Evolutionary conservation across 92 coral and sea anemone species (phyloP).

Genomic region (Galaxea fascicularis): DNA sequence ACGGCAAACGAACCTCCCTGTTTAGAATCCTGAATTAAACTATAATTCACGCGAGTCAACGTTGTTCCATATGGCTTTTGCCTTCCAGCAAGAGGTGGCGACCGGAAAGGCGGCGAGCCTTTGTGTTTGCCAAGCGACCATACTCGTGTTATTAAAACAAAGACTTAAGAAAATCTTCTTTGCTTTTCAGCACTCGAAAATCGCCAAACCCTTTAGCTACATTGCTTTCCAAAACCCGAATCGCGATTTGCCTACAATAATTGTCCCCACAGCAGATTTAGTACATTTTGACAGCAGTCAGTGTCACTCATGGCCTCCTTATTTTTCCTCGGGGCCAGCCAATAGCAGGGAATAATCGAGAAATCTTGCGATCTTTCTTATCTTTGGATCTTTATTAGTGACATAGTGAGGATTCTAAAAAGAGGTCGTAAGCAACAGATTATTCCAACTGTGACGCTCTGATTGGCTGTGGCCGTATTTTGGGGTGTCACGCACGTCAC

Average conservation of each 20-base stretch:
- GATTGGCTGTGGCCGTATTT: constrained; percentile 25
- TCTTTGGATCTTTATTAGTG: constrained; percentile 57
- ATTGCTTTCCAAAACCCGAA: not conserved
- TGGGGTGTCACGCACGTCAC: constrained; percentile 57
- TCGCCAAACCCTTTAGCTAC: not conserved
- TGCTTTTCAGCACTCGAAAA: constrained; percentile 51
- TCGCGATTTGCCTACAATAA: not conserved
- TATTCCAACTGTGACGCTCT: constrained; percentile 2
- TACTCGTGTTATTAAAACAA: constrained; percentile 50
- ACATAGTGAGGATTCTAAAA: constrained; percentile 35
- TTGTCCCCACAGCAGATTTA: not conserved
- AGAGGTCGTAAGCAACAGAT: constrained; percentile 32
- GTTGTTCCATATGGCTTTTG: constrained; percentile 66
- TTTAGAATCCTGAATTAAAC: not conserved
- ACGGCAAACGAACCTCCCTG: constrained; percentile 71
- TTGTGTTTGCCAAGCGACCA: constrained; percentile 50
- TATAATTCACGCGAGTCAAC: not conserved
- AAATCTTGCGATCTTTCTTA: constrained; percentile 43
- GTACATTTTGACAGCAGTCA: constrained; percentile 8
- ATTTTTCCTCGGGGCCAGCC: constrained; percentile 36
- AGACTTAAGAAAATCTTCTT: constrained; percentile 53
- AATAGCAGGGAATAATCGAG: constrained; percentile 30
- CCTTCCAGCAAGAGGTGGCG: constrained; percentile 71
- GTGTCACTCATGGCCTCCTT: constrained; percentile 23
- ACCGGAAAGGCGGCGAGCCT: constrained; percentile 90